Evolutionary conservation across 2,113 vertebrate species (phyloP).

Genomic region (Dasyornis broadbenti): DNA sequence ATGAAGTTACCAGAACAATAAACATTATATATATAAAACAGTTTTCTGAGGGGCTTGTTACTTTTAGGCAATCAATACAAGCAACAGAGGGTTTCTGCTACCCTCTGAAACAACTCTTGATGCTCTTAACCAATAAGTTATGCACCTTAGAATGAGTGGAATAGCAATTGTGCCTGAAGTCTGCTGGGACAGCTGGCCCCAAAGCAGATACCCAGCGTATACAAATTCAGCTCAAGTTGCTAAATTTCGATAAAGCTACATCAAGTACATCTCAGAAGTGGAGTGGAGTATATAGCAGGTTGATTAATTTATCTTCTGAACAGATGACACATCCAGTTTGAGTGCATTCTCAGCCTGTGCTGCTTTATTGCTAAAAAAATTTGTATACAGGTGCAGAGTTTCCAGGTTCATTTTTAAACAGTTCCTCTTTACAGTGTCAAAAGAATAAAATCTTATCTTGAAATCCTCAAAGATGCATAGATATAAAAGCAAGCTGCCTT

Average conservation of each 20-base stretch:
- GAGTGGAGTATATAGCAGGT: fast-evolving
- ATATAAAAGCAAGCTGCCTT: conserved; percentile 78
- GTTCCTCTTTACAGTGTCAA: conserved; percentile 72
- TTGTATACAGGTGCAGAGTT: conserved; percentile 78
- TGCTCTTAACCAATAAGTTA: background rate
- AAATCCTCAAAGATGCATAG: conserved; percentile 77
- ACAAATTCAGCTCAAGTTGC: background rate
- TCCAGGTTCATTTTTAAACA: conserved; percentile 71
- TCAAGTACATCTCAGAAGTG: background rate
- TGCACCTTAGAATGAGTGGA: background rate
- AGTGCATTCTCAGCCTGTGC: conserved; percentile 79
- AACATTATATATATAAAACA: background rate
- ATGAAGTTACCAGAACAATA: background rate
- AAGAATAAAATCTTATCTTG: conserved; percentile 71
- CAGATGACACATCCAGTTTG: conserved; percentile 42
- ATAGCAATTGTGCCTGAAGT: background rate
- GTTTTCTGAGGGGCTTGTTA: background rate
- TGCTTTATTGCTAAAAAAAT: conserved; percentile 80
- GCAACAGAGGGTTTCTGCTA: background rate
- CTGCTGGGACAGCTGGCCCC: background rate
- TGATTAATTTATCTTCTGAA: background rate
- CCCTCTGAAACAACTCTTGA: background rate
- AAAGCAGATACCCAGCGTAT: background rate
- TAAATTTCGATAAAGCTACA: background rate
- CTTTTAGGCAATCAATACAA: background rate